A percentile compares a stretch with the other conserved stretches of the same genome.
These are phyloP conservation scores for Andrena flavipes DNA, from an alignment of 2,888 invertebrate species.

Conservation along the genomic window DNA sequence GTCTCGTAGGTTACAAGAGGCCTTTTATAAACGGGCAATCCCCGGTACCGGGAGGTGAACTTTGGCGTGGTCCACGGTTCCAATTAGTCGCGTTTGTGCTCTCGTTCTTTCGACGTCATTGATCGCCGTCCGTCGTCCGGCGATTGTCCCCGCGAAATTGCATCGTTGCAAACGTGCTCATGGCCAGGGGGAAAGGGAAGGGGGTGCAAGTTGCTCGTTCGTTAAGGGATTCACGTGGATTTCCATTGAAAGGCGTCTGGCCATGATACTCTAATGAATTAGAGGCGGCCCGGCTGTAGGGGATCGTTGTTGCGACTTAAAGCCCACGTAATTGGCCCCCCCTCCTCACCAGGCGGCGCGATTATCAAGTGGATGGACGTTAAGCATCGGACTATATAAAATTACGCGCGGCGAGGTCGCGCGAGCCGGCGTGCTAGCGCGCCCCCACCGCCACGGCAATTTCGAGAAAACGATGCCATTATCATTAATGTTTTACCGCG, in stretches of 20 bases:
- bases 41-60: conserved; percentile 15
- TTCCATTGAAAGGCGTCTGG: conserved; percentile 10
- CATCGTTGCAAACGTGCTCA: conserved; percentile 4
- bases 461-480: conserved; percentile 70
- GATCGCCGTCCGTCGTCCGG: conserved; percentile 40
- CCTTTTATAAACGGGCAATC: conserved; percentile 51
- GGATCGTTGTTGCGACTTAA: conserved; percentile 15
- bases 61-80: conserved; percentile 30
- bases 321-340: conserved; percentile 30
- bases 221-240: conserved; percentile 24
- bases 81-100: conserved; percentile 52
- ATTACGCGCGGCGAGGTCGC: conserved; percentile 50
- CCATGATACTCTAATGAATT: conserved; percentile 28
- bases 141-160: conserved; percentile 51
- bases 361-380: conserved; percentile 65
- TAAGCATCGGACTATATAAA: conserved; percentile 63
- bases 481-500: conserved; percentile 71
- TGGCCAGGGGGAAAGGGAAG: not conserved
- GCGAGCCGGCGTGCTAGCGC: not conserved
- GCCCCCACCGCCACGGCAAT: conserved; percentile 48
- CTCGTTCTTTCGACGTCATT: conserved; percentile 43
- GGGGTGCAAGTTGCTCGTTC: conserved; percentile 15
- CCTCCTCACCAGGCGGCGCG: conserved; percentile 11
- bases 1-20: conserved; percentile 41
- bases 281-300: not conserved